Evolutionary conservation across 2,797 vertebrate genomes (phyloP), one percentile per base, ranked within the genome.

Genomic region (Siniperca scherzeri): DNA sequence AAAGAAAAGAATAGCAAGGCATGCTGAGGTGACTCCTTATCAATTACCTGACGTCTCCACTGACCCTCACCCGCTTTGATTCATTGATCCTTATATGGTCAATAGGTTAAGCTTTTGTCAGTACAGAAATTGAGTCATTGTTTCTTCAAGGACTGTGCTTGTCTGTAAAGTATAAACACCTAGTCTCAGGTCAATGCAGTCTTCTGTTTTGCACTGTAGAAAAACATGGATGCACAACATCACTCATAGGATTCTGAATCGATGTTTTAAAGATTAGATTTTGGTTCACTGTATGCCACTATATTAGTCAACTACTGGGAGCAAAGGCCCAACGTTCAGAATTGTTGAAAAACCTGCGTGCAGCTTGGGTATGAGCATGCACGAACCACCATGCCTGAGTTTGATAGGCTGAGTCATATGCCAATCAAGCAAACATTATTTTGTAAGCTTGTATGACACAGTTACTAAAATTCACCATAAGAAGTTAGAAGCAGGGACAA

Each of bases 91-190:
- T 42, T 42, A 10, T 40, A 40, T 42, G 9, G 40, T 42, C 9
- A 42, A 55, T 52, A 55, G 48, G 44, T 62, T 70, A 73, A 82
- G 80, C 48, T 66, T 66, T 53, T 40, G 61, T 78, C 71, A 76
- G 52, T 21, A 16, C 11, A 57, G 14, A 40, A 62, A 74, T 50
- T 9, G 53, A 78, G 67, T 38, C 53, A 6, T 33, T 42, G 69
- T 17, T 77, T 21, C 70, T 46, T 78, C 11, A 48, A 74, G 16
- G 25, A 12, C 38, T 46, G 30, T 22, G 30, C 14, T 13, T 42
- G 40, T 30, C 38, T 62, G 9, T 11, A 40, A 7, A 40, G 56
- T 38, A 42, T 4, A n/a, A 56, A 65, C n/a, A 40, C 2, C 25
- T 56, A 2, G 40, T 40, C 40, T 40, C 12, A 25, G 16, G 22